A percentile compares a stretch with the other conserved stretches of the same genome.
Evolutionary conservation across 2,797 vertebrate genomes (phyloP).

Genomic region (Acomys russatus): DNA sequence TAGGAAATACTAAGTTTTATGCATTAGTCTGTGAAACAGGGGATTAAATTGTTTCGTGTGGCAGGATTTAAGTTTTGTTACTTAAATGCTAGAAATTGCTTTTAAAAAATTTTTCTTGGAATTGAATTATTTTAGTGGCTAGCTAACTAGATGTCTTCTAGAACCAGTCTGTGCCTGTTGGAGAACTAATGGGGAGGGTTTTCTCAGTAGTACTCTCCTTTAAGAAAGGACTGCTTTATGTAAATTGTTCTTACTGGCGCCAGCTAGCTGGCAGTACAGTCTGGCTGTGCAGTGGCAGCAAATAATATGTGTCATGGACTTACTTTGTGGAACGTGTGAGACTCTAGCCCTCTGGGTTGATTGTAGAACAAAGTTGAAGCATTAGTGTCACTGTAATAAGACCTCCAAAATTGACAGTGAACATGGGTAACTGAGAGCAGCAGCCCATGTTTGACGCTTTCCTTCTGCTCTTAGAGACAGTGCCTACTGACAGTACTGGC

Average conservation of each 20-base stretch:
- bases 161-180: constrained; percentile 72
- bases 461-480: constrained; percentile 78
- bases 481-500: constrained; percentile 86
- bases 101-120: neutral
- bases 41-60: constrained; percentile 50
- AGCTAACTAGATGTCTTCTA: constrained; percentile 81
- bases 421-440: constrained; percentile 61
- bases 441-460: constrained; percentile 58
- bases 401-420: constrained; percentile 58
- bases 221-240: constrained; percentile 86
- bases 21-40: constrained; percentile 20
- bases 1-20: constrained; percentile 37
- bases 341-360: constrained; percentile 65
- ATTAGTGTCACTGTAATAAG: constrained; percentile 65
- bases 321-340: constrained; percentile 76
- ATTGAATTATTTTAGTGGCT: constrained; percentile 80
- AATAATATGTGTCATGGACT: constrained; percentile 87
- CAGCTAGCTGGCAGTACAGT: constrained; percentile 87
- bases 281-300: constrained; percentile 80
- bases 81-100: constrained; percentile 56
- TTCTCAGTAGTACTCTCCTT: constrained; percentile 75
- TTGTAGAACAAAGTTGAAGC: constrained; percentile 29
- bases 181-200: constrained; percentile 66
- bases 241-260: constrained; percentile 87
- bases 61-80: constrained; percentile 56